Evolutionary conservation across 2,113 vertebrate genomes (phyloP).

Genomic region (Sprattus sprattus): DNA sequence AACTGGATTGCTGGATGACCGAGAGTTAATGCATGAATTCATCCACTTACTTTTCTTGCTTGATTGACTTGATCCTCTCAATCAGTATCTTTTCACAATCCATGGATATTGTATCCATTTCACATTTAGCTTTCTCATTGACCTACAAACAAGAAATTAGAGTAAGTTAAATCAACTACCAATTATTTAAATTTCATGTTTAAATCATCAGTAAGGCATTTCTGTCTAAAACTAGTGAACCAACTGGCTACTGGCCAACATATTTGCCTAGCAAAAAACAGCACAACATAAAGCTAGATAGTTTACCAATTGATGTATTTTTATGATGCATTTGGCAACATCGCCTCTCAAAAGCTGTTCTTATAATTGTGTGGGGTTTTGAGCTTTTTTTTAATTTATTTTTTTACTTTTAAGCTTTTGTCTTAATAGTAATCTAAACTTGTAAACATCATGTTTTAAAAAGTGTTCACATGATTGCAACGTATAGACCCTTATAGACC

Average conservation of each 20-base stretch:
- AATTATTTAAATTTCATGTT: background rate
- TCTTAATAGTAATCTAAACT: too few relatives aligned
- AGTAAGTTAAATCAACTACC: background rate
- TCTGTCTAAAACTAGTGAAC: background rate
- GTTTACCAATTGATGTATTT: too few relatives aligned
- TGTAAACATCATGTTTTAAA: too few relatives aligned
- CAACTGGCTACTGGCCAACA: background rate
- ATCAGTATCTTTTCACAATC: conserved; percentile 75
- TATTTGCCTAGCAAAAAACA: background rate
- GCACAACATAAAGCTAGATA: too few relatives aligned
- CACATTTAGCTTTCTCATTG: conserved; percentile 38
- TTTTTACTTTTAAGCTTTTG: too few relatives aligned
- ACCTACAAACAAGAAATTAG: conserved; percentile 54
- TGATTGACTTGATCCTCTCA: conserved; percentile 85
- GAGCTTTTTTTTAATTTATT: too few relatives aligned
- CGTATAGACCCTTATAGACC: too few relatives aligned
- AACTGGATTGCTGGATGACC: background rate
- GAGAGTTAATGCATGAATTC: background rate
- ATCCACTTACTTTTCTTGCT: conserved; percentile 85
- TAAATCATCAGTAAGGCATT: background rate
- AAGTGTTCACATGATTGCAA: too few relatives aligned
- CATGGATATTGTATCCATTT: conserved; percentile 48
- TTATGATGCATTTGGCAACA: too few relatives aligned
- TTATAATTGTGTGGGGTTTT: too few relatives aligned
- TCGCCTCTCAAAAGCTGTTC: too few relatives aligned